Evolutionary conservation across 2,888 invertebrate species (phyloP), one percentile per base, ranked within the genome.

Genomic region (Glyphotaelius pellucidus): DNA sequence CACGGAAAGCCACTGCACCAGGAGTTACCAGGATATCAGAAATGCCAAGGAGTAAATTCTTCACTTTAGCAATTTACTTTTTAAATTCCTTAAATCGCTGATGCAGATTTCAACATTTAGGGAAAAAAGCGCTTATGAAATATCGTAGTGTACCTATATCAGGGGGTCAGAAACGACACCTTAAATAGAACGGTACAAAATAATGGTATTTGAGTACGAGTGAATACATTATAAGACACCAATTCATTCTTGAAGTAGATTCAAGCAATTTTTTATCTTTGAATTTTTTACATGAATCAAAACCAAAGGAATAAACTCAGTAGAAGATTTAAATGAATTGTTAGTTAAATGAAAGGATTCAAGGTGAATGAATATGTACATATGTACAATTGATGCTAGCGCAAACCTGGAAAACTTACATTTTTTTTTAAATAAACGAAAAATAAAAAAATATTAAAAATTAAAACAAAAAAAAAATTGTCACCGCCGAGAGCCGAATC

Each of bases 1-100:
- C 88, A 35, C 12, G 35, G 79, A 79, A 80, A 89, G 88, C 88
- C 5, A 32, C 80, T 89, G 86, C 86, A 42, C 30, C 67, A 67
- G 9, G 67, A 67, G 7, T 67, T 67, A 9, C 7, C 67, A 25
- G 25, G 25, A 67, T 25, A 67, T 25, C 25, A 25, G 25, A 1
- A 67, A 67, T n/a, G 67, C n/a, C n/a, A 67, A 25, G 25, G 67
- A n/a, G 9, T 2, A 67, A 2, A 25, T 25, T 67, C 67, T 67
- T n/a, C 25, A n/a, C 7, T n/a, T 67, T 2, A 67, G 67, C 67
- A n/a, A n/a, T 67, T 67, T 25, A 67, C 25, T 25, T 1, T 25
- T 67, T 67, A 67, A 67, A 67, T 67, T 67, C 25, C 25, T 4
- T n/a, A 67, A n/a, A 67, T 67, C 67, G 2, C 67, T 67, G 67